These are phyloP conservation scores for Sebastes hubbsi DNA, from an alignment of 2,797 vertebrate species.

Conservation along the genomic window DNA sequence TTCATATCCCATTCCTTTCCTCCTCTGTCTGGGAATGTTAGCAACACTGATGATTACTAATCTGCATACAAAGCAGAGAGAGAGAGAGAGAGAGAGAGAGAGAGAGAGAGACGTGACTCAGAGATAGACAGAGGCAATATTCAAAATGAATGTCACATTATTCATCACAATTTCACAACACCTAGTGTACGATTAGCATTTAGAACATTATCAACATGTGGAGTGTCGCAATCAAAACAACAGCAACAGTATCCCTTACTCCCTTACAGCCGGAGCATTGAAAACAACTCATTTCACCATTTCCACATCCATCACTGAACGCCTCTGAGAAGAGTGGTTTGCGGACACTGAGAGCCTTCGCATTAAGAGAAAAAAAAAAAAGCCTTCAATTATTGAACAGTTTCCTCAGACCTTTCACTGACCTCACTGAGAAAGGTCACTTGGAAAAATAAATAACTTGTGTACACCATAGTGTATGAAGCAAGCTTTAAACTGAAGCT, in stretches of 20 bases:
- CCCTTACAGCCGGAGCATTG: constrained; percentile 28
- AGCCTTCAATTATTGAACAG: constrained; percentile 72
- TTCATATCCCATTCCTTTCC: constrained; percentile 46
- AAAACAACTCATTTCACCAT: constrained; percentile 54
- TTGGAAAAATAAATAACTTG: constrained; percentile 21
- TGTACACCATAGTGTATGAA: background rate
- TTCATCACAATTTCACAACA: background rate
- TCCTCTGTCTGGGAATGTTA: constrained; percentile 9
- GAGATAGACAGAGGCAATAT: too few relatives aligned
- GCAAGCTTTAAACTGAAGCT: background rate
- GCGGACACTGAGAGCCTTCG: constrained; percentile 50
- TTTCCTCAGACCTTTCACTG: constrained; percentile 60
- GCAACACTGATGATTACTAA: constrained; percentile 2
- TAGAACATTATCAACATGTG: background rate
- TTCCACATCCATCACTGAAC: constrained; percentile 64
- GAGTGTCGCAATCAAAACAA: background rate
- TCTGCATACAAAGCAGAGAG: background rate
- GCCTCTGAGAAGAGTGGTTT: constrained; percentile 62
- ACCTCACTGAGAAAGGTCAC: constrained; percentile 53
- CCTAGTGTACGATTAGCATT: background rate
- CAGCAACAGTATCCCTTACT: constrained; percentile 35
- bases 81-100: background rate
- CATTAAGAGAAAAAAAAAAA: constrained; percentile 62
- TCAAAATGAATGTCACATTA: background rate
- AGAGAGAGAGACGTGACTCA: background rate